Evolutionary conservation across 64 coral and sea anemone species (phyloP).

Genomic region (Platygyra sinensis): DNA sequence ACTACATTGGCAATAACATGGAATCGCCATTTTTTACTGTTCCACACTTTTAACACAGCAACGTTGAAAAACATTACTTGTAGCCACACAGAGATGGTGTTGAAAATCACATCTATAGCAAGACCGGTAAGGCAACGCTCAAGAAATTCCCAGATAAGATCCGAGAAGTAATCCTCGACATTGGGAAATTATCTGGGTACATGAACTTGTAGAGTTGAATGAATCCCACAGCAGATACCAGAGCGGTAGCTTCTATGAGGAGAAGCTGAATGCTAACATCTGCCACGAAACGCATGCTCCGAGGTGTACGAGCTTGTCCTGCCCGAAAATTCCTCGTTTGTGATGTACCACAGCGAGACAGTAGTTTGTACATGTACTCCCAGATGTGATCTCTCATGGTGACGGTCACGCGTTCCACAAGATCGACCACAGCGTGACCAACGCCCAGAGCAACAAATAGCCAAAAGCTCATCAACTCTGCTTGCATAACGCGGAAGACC

Average conservation of each 20-base stretch:
- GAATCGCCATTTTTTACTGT: slow-evolving; percentile 23
- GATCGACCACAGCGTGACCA: slow-evolving; percentile 71
- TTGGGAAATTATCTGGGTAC: neutral
- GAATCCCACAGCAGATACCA: slow-evolving; percentile 31
- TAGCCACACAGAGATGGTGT: slow-evolving; percentile 34
- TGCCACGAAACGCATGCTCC: slow-evolving; percentile 53
- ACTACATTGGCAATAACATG: slow-evolving; percentile 44
- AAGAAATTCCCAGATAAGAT: slow-evolving; percentile 28
- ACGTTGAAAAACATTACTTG: slow-evolving; percentile 35
- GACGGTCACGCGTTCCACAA: slow-evolving; percentile 70
- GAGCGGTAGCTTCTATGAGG: slow-evolving; percentile 18
- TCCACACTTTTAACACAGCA: slow-evolving; percentile 36
- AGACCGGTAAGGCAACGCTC: slow-evolving; percentile 23
- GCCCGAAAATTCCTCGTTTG: slow-evolving; percentile 1
- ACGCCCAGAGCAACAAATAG: slow-evolving; percentile 59
- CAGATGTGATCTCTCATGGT: slow-evolving; percentile 84
- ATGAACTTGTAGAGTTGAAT: neutral
- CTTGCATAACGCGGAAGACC: slow-evolving; percentile 83
- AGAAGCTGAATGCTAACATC: slow-evolving; percentile 59
- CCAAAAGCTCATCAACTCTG: slow-evolving; percentile 59
- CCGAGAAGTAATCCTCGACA: neutral
- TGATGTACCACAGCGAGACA: slow-evolving; percentile 17
- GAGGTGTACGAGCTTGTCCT: slow-evolving; percentile 19
- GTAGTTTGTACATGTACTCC: slow-evolving; percentile 57
- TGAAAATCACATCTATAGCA: slow-evolving; percentile 45